These are phyloP conservation scores for Tamias sibiricus DNA, from an alignment of 2,113 vertebrate species.

Conservation along the genomic window DNA sequence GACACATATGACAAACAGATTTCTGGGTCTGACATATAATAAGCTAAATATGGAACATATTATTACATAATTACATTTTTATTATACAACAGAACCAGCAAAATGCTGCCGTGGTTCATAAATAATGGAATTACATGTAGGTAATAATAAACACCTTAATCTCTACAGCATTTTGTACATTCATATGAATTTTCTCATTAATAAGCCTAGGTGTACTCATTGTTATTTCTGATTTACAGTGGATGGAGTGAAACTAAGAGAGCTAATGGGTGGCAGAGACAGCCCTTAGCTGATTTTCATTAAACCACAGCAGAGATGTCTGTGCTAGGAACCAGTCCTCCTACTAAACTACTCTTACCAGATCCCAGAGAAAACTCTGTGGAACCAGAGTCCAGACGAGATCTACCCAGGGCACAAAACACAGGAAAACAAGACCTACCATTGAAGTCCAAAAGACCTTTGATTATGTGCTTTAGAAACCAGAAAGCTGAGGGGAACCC, in stretches of 20 bases:
- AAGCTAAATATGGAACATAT: constrained; percentile 56
- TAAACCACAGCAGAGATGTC: not conserved
- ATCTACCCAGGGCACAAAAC: not conserved
- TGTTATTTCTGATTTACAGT: not conserved
- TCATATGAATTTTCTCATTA: not conserved
- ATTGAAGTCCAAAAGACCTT: not conserved
- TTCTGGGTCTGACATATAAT: constrained; percentile 52
- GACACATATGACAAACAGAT: constrained; percentile 73
- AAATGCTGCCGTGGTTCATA: not conserved
- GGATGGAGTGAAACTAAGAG: not conserved
- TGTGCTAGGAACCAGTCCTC: not conserved
- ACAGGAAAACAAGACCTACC: not conserved
- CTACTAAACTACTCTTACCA: accelerated
- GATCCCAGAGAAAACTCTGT: not conserved
- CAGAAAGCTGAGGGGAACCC: not conserved
- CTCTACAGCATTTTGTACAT: not conserved
- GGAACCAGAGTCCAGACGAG: not conserved
- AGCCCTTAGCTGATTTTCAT: not conserved
- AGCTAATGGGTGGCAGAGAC: too few relatives aligned
- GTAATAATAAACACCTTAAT: not conserved
- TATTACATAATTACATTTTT: constrained; percentile 67
- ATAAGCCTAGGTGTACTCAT: not conserved
- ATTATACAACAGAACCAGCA: constrained; percentile 52
- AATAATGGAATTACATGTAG: not conserved
- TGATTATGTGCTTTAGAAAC: too few relatives aligned